Percentiles rank a stretch among this genome's conserved stretches.
Evolutionary conservation across 37 sponge, comb jelly and placozoan genomes (phyloP).

Genomic region (Crambe crambe): DNA sequence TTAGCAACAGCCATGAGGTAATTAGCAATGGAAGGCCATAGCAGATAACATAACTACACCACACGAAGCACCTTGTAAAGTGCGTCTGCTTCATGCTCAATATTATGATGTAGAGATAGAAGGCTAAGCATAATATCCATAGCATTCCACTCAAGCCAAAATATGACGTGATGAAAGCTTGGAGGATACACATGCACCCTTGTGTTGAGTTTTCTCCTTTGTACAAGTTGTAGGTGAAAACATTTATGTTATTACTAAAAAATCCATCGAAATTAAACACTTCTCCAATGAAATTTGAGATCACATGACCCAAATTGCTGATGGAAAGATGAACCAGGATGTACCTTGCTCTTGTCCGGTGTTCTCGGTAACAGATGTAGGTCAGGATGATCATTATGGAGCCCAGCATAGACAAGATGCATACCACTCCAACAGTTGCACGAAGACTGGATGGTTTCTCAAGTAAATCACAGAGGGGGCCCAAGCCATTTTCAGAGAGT

Average conservation of each 20-base stretch:
- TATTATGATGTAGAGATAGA: conserved; percentile 47
- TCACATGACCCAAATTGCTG: conserved; percentile 39
- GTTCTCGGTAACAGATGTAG: conserved; percentile 36
- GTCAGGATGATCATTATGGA: conserved; percentile 61
- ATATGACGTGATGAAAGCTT: conserved; percentile 25
- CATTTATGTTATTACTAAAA: background rate
- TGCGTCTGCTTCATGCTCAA: background rate
- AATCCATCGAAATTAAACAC: conserved; percentile 21
- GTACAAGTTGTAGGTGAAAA: background rate
- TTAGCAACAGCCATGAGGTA: conserved; percentile 38
- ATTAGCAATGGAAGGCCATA: conserved; percentile 53
- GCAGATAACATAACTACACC: conserved; percentile 23
- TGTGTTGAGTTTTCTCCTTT: background rate
- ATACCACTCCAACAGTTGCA: conserved; percentile 26
- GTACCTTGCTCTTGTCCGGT: conserved; percentile 44
- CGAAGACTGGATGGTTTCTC: background rate
- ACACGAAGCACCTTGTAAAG: background rate
- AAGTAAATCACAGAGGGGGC: too few relatives aligned
- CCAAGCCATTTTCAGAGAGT: too few relatives aligned
- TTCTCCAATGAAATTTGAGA: conserved; percentile 43
- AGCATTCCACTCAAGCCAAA: conserved; percentile 34
- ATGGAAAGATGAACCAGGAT: conserved; percentile 67
- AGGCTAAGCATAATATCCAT: conserved; percentile 58
- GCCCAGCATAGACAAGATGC: conserved; percentile 56
- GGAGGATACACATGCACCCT: conserved; percentile 28